Evolutionary conservation across 1,140 invertebrate genomes (phyloP), one percentile per base, ranked within the genome.

Genomic region (Pseudachorutes palmiensis): DNA sequence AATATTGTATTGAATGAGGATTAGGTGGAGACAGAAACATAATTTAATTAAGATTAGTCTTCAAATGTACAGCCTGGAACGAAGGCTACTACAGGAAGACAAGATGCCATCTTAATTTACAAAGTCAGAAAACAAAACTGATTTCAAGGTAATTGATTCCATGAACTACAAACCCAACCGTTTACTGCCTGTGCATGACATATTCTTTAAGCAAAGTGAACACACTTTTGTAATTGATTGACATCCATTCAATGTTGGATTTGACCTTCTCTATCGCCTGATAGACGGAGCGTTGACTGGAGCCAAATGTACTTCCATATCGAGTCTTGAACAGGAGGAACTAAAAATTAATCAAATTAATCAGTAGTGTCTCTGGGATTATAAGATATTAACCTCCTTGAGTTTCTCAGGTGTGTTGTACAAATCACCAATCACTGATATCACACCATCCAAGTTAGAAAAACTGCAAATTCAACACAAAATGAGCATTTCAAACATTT

Each of bases 221-320:
- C 12, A 55, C 24, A 22, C 51, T 55, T 26, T 55, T 55, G 24
- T 55, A 55, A 24, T 55, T 55, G 24, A 5, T 55, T 26, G 12
- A 19, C 51, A 55, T 55, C 51, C 51, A 55, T 19, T 55, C 12
- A 16, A 55, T 55, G 24, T 55, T 55, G 12, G 51, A 55, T 22
- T 22, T 55, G 3, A 55, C 51, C 24, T 55, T 55, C 24, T 55
- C 51, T 19, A 55, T 55, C 3, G 14, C 24, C 51, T 55, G 51
- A 22, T 55, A 55, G 9, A 55, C 51, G 9, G 51, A 55, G 9
- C 51, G 51, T 24, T 55, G 51, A 19, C 9, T 5, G 5, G 51
- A 14, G 51, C 51, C 51, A 9, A 55, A 26, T 22, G 9, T 22
- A 14, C 12, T 14, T 26, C 51, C 51, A 55, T 19, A 55, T 22